These are phyloP conservation scores for Aphelinus certus DNA, from an alignment of 1,140 invertebrate species.

Conservation along the genomic window DNA sequence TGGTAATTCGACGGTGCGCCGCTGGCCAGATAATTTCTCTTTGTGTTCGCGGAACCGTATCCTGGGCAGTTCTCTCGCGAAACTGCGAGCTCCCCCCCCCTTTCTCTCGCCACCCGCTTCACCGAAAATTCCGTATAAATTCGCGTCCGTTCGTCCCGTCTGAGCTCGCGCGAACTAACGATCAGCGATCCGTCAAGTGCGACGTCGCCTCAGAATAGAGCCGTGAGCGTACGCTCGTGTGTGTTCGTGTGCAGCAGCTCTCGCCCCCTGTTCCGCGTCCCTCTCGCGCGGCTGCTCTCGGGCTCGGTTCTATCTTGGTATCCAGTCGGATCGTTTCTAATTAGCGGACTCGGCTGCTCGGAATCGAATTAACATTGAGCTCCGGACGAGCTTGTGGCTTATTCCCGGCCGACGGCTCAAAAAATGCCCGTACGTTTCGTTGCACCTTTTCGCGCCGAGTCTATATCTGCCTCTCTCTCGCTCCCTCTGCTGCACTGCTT, in stretches of 20 bases:
- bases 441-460: too few species aligned
- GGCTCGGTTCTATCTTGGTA: background rate
- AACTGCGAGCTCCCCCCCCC: background rate
- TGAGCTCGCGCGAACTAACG: slow-evolving; percentile 12
- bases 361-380: slow-evolving; percentile 58
- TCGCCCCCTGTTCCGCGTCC: too few species aligned
- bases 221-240: slow-evolving; percentile 26
- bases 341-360: slow-evolving; percentile 49
- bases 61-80: too few species aligned
- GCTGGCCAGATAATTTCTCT: slow-evolving; percentile 32
- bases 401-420: slow-evolving; percentile 25
- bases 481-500: too few species aligned
- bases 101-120: background rate
- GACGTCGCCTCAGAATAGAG: slow-evolving; percentile 49
- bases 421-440: slow-evolving; percentile 10
- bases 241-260: too few species aligned
- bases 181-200: slow-evolving; percentile 21
- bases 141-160: background rate
- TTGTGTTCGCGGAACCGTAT: background rate
- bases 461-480: too few species aligned
- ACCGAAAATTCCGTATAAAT: slow-evolving; percentile 18
- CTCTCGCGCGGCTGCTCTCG: too few species aligned
- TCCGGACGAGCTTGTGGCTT: slow-evolving; percentile 32
- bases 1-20: slow-evolving; percentile 22
- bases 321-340: slow-evolving; percentile 52